Conservation (phyloP, 2,888 invertebrate species). For the Labia minor region DNA sequence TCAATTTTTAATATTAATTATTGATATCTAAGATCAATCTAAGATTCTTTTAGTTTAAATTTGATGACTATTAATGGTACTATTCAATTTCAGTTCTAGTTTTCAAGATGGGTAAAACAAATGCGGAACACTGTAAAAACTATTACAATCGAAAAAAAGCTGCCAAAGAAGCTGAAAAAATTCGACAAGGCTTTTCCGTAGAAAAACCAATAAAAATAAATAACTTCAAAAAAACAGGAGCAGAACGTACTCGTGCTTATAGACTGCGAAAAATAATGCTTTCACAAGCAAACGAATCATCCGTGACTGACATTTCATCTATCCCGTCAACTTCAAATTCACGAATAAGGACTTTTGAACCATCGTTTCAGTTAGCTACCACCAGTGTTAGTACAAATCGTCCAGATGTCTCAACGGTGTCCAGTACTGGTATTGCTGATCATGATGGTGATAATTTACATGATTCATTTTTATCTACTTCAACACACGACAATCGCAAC, state of each 20-base stretch:
- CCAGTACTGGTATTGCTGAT: constrained; percentile 16
- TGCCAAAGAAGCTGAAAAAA: too few species aligned
- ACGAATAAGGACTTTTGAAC: too few species aligned
- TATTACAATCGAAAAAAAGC: too few species aligned
- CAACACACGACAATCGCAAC: not conserved
- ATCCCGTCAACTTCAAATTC: too few species aligned
- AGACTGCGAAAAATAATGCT: too few species aligned
- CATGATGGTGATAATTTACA: constrained; percentile 15
- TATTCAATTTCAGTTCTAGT: constrained; percentile 17
- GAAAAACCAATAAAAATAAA: too few species aligned
- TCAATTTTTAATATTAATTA: too few species aligned
- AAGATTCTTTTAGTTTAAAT: constrained; percentile 16
- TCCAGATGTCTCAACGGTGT: constrained; percentile 18
- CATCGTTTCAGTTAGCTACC: not conserved
- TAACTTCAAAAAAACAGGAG: too few species aligned
- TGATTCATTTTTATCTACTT: constrained; percentile 17
- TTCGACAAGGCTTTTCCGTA: too few species aligned
- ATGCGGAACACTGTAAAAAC: constrained; percentile 1
- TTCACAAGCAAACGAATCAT: too few species aligned
- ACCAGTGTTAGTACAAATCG: constrained; percentile 18
- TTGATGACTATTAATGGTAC: constrained; percentile 18
- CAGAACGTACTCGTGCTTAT: too few species aligned
- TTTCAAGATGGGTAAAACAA: constrained; percentile 18
- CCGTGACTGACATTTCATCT: too few species aligned
- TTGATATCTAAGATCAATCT: not conserved